Conservation (phyloP, 2,888 invertebrate genomes). For the Synanthedon andrenaeformis region DNA sequence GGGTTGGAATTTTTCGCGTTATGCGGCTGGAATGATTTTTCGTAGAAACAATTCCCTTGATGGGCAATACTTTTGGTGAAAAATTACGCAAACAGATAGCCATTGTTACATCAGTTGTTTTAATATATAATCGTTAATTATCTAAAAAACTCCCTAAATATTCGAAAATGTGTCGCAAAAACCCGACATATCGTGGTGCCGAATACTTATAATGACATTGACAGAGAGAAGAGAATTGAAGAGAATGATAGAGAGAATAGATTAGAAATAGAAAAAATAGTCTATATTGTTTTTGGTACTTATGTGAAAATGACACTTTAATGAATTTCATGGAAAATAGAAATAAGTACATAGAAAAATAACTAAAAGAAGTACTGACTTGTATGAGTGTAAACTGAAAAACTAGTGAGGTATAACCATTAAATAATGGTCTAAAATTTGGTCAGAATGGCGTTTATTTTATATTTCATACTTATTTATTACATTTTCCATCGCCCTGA, state of each 20-base stretch:
- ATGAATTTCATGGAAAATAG: no score
- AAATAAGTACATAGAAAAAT: no score
- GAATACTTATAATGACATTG: not conserved
- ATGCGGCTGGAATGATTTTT: slow-evolving; percentile 65
- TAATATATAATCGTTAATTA: slow-evolving; percentile 10
- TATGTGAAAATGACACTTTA: no score
- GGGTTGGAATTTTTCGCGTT: slow-evolving; percentile 57
- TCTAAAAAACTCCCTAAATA: slow-evolving; percentile 21
- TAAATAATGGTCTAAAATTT: no score
- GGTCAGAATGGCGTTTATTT: no score
- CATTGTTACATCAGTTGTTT: slow-evolving; percentile 45
- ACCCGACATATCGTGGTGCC: slow-evolving; percentile 28
- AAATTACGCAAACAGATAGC: slow-evolving; percentile 69
- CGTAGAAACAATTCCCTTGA: slow-evolving; percentile 64
- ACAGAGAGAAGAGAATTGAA: not conserved
- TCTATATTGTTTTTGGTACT: no score
- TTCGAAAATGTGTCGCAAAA: slow-evolving; percentile 35
- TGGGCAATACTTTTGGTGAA: slow-evolving; percentile 66
- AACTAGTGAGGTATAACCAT: no score
- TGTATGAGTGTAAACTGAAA: no score
- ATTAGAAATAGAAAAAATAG: not conserved
- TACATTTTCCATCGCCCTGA: no score
- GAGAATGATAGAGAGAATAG: not conserved
- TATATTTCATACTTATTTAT: no score
- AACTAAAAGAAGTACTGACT: no score